Evolutionary conservation across 2,888 invertebrate species (phyloP), one percentile per base, ranked within the genome.

Genomic region (Acrobasis suavella): DNA sequence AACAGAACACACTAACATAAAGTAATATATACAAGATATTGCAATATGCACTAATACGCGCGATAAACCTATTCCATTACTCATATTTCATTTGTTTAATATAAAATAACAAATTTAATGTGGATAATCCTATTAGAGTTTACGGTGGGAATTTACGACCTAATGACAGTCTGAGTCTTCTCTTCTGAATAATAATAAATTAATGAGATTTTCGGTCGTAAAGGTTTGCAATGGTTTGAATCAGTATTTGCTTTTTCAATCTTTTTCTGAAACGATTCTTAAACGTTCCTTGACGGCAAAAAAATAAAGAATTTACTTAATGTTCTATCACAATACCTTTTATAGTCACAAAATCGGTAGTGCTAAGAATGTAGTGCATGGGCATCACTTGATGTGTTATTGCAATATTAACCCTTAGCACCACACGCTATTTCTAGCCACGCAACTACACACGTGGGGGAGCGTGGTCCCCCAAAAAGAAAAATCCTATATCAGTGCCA

Each of bases 1-100:
- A 46, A 46, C n/a, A 5, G n/a, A 46, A 46, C 46, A n/a, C 46
- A 14, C 32, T 32, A 32, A 32, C 32, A 32, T 6, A 8, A 32
- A 46, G 12, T 46, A 51, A 22, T 51, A 16, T 38, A 38, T n/a
- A 55, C n/a, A 38, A 54, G 14, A 0, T 12, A 15, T 17, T 56
- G 42, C 12, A 17, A 12, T 42, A 22, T 14, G 16, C 55, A 42
- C n/a, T 42, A 42, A 46, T 14, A 10, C 22, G 1, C 9, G 17
- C 14, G 14, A 22, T 16, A 56, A 56, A 56, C 10, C 22, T 7
- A 56, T 42, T 42, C 8, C 16, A 42, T 8, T 2, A 42, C 16
- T 56, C 56, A 17, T 39, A 56, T 42, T 56, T 56, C 39, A 46
- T 22, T 42, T 42, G 56, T 22, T 56, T 22, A 56, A 56, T 56